Evolutionary conservation across 1,140 invertebrate genomes (phyloP), one percentile per base, ranked within the genome.

Genomic region (Hypsibius dujardini): DNA sequence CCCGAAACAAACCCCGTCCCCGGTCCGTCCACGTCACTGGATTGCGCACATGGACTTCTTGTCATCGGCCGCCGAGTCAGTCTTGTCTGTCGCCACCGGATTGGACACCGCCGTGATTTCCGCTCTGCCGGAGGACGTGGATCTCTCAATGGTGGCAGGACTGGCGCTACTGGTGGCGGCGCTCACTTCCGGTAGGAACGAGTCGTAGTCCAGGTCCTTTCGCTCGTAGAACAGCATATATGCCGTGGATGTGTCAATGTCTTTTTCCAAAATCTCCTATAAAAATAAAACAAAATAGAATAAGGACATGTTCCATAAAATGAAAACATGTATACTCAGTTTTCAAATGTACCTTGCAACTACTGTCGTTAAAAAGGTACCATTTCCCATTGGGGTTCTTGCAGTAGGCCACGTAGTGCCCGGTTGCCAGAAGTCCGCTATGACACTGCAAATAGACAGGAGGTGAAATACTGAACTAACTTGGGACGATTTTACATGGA

Each of bases 211-310:
- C 1, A 88, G 77, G 50, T 84, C 84, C 71, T 84, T 81, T 28
- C 89, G 82, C 79, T 92, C 88, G 78, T 91, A 92, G 79, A 92
- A 92, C 60, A 92, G 81, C 80, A 92, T 87, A 81, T 92, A 92
- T 2, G 89, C 89, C 50, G 87, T 85, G 76, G 86, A 88, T 40
- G 87, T 86, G 80, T 92, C 89, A 71, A 90, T 86, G 72, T 87
- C 85, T 46, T 85, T 78, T 70, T 80, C 79, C 46, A 75, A 74
- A 1, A 85, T 80, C 76, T 86, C 85, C 84, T 85, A 76, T 3
- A 78, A 40, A 83, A 83, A 77, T 84, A 77, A 73, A 84, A 84
- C 40, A 77, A 75, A 46, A 78, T 76, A 47, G 79, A 77, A 72
- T 83, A 77, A 60, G 70, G 74, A 62, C 15, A 69, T 73, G 71